phyloP scores from a whole-genome alignment of 2,888 invertebrate genomes.

The Parelbella ahira region DNA sequence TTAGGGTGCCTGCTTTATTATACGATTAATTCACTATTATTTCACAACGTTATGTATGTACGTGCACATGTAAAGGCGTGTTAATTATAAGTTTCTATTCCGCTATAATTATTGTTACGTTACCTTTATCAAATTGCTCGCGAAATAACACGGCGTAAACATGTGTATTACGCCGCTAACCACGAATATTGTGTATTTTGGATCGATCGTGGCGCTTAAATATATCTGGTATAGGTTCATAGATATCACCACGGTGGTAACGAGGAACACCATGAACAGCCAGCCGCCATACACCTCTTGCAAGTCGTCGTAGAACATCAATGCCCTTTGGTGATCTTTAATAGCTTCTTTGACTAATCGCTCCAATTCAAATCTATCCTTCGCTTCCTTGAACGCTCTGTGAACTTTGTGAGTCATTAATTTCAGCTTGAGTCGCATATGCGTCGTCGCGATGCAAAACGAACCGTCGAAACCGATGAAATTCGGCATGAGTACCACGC shows the following conservation, averaged over 20 bases:
- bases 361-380: conserved; percentile 37
- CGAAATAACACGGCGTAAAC: conserved; percentile 55
- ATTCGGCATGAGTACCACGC: conserved; percentile 42
- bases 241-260: conserved; percentile 51
- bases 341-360: conserved; percentile 43
- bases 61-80: conserved; percentile 12
- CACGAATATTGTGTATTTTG: conserved; percentile 49
- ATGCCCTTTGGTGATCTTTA: conserved; percentile 51
- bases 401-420: conserved; percentile 45
- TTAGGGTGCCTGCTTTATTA: conserved; percentile 9
- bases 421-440: conserved; percentile 55
- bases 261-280: conserved; percentile 50
- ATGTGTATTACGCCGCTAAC: conserved; percentile 49
- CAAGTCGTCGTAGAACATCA: conserved; percentile 44
- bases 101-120: conserved; percentile 21
- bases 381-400: conserved; percentile 43
- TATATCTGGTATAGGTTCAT: conserved; percentile 56
- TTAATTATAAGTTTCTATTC: conserved; percentile 23
- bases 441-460: conserved; percentile 57
- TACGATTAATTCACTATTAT: conserved; percentile 18
- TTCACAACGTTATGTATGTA: conserved; percentile 15
- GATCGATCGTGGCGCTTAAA: conserved; percentile 42
- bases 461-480: conserved; percentile 59
- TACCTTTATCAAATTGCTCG: conserved; percentile 53
- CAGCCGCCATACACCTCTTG: conserved; percentile 56